phyloP scores from a whole-genome alignment of 2,797 vertebrate species.

The Zalophus californianus region DNA sequence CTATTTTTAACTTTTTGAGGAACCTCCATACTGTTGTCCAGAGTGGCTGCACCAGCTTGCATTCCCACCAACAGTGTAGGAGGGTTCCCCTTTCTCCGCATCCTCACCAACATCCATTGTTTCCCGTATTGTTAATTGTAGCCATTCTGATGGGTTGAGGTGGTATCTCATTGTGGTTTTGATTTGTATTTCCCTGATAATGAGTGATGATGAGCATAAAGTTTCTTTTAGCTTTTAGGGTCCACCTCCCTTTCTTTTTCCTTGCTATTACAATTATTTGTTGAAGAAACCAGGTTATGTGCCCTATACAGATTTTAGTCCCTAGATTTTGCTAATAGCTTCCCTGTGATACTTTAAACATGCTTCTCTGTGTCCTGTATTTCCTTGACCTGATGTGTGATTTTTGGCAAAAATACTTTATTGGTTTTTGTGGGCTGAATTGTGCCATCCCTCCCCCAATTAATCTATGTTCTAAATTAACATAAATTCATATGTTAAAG shows the following conservation, averaged over 20 bases:
- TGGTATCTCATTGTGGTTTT: background rate
- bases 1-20: background rate
- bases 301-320: background rate
- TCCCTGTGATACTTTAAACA: background rate
- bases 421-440: background rate
- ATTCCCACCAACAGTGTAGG: background rate
- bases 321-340: slow-evolving; percentile 26
- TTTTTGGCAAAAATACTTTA: background rate
- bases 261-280: background rate
- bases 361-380: background rate
- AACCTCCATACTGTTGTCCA: background rate
- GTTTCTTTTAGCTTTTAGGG: background rate
- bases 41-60: background rate
- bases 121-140: background rate
- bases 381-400: background rate
- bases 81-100: background rate
- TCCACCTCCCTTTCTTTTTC: background rate
- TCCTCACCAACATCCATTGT: background rate
- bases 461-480: background rate
- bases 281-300: background rate
- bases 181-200: background rate
- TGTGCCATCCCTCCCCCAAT: background rate
- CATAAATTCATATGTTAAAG: background rate
- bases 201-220: background rate
- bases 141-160: background rate